Evolutionary conservation across 64 coral and sea anemone genomes (phyloP), one percentile per base, ranked within the genome.

Genomic region (Trachythela sp.): DNA sequence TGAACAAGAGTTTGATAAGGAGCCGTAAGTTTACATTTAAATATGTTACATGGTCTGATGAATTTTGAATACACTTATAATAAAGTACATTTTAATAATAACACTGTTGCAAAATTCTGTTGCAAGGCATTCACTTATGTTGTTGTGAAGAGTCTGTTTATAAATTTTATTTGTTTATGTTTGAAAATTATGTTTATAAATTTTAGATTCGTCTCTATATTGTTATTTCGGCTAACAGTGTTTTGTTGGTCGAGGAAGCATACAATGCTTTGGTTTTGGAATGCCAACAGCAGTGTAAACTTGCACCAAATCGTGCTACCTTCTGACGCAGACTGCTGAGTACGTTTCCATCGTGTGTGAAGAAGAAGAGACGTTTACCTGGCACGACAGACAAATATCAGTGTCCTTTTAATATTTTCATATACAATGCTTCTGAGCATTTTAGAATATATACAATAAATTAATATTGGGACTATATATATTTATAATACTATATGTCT

Each of bases 361-460:
- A 85, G 30, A 85, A 85, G 41, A 85, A 49, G 43, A 85, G 43
- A 85, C 40, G 84, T 13, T 85, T 22, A 13, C 15, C 10, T 85
- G 84, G 84, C 1, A 48, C 84, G 6, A 85, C 42, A 48, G 84
- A 85, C 48, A 40, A 85, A 29, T 48, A 48, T 32, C 38, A 85
- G 84, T 85, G 48, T 85, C 84, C 84, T 85, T 85, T 48, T n/a
- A n/a, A n/a, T n/a, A n/a, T n/a, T n/a, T n/a, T n/a, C n/a, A n/a
- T n/a, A n/a, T n/a, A n/a, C n/a, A n/a, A n/a, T n/a, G n/a, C n/a
- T n/a, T n/a, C n/a, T n/a, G n/a, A n/a, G n/a, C n/a, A n/a, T n/a
- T n/a, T n/a, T n/a, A n/a, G n/a, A n/a, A n/a, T n/a, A n/a, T n/a
- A n/a, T n/a, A n/a, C n/a, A n/a, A n/a, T n/a, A n/a, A n/a, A n/a